phyloP scores from a whole-genome alignment of 2,888 invertebrate genomes.

The Meiosimyza platycephala region DNA sequence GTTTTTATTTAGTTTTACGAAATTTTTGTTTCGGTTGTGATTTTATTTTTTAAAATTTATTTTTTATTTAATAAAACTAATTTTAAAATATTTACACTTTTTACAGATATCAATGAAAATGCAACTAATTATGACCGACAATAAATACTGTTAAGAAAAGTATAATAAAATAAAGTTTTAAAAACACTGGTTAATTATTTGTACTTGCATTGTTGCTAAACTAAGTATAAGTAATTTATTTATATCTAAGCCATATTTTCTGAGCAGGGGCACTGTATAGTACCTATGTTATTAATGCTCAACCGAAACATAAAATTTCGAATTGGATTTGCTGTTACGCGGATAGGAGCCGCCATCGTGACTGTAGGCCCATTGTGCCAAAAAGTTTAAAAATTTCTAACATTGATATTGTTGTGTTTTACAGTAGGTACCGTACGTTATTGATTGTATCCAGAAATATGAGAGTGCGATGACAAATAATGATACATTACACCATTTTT shows the following conservation, averaged over 20 bases:
- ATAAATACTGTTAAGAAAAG: slow-evolving; percentile 14
- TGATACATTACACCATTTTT: slow-evolving; percentile 37
- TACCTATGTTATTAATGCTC: slow-evolving; percentile 51
- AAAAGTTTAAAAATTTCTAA: slow-evolving; percentile 63
- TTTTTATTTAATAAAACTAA: not conserved
- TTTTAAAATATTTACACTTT: slow-evolving; percentile 19
- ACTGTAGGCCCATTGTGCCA: slow-evolving; percentile 64
- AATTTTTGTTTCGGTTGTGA: slow-evolving; percentile 11
- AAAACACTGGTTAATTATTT: too few relatives aligned
- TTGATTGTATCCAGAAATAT: slow-evolving; percentile 35
- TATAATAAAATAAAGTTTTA: slow-evolving; percentile 5
- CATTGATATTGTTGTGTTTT: not conserved
- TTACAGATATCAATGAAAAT: not conserved
- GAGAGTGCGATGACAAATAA: slow-evolving; percentile 31
- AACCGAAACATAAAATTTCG: slow-evolving; percentile 66
- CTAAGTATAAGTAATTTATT: too few relatives aligned
- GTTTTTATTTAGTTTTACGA: not conserved
- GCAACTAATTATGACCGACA: slow-evolving; percentile 20
- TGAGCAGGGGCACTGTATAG: too few relatives aligned
- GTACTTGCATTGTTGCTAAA: too few relatives aligned
- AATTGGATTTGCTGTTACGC: slow-evolving; percentile 65
- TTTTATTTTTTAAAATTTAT: not conserved
- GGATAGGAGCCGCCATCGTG: slow-evolving; percentile 58
- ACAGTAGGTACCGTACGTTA: slow-evolving; percentile 22
- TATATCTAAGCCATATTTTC: too few relatives aligned